Conservation (phyloP, 2,888 invertebrate species). For the Hololepta plana region DNA sequence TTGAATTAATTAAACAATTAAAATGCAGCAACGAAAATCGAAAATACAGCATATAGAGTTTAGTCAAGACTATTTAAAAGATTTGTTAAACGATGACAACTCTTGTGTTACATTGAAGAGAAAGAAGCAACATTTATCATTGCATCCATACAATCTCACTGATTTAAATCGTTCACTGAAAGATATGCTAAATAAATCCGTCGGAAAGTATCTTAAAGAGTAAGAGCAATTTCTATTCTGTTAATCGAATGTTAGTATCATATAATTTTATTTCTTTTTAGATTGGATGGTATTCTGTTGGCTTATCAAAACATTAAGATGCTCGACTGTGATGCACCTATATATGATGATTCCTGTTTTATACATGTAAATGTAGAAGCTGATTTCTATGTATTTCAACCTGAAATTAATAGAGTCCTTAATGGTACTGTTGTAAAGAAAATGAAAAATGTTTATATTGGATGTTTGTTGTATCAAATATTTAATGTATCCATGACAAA, state of each 20-base stretch:
- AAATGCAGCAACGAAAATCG: too few species aligned
- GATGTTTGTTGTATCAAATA: conserved; percentile 46
- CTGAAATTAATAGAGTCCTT: conserved; percentile 38
- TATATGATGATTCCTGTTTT: conserved; percentile 41
- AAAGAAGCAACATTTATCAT: conserved; percentile 35
- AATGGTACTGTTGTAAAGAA: conserved; percentile 50
- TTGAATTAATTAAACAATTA: too few species aligned
- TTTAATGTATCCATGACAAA: conserved; percentile 54
- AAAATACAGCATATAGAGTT: too few species aligned
- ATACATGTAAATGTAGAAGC: conserved; percentile 48
- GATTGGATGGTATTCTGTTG: conserved; percentile 46
- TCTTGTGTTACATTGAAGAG: conserved; percentile 36
- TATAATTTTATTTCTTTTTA: conserved; percentile 22
- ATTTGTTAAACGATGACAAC: conserved; percentile 34
- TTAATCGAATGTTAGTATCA: conserved; percentile 2
- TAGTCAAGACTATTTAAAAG: conserved; percentile 33
- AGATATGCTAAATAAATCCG: conserved; percentile 36
- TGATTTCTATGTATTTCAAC: conserved; percentile 51
- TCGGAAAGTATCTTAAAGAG: conserved; percentile 43
- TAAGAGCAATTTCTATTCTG: conserved; percentile 26
- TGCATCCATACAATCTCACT: conserved; percentile 44
- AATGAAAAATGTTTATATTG: conserved; percentile 44
- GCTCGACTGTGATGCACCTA: conserved; percentile 35
- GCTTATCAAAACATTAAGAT: conserved; percentile 47
- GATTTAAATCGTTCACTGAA: conserved; percentile 38